These are phyloP conservation scores for Halcyon leucocephala DNA, from an alignment of 2,797 vertebrate species.

Conservation along the genomic window DNA sequence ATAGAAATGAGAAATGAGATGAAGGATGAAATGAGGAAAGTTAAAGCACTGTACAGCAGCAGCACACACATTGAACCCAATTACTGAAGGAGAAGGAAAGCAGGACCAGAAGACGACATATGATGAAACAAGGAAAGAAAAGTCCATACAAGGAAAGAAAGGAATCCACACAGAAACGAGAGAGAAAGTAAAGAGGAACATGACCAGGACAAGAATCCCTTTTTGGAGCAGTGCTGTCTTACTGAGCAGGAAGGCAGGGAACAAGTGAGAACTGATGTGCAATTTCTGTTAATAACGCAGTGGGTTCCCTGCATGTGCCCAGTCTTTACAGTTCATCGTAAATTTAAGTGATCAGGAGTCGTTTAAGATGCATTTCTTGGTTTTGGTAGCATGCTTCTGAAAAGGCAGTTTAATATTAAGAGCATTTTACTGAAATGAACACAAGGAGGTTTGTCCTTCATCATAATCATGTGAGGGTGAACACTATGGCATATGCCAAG, in stretches of 20 bases:
- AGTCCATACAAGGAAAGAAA: not conserved
- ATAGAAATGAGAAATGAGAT: not conserved
- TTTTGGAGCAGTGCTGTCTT: not conserved
- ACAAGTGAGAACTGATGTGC: not conserved
- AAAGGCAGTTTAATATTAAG: not conserved
- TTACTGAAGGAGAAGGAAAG: not conserved
- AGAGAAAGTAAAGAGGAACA: not conserved
- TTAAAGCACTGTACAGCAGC: not conserved
- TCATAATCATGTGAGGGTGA: not conserved
- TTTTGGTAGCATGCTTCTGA: not conserved
- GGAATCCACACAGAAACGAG: not conserved
- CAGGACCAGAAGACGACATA: not conserved
- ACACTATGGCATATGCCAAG: not conserved
- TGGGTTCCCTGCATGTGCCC: not conserved
- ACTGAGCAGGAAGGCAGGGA: not conserved
- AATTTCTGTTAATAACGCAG: not conserved
- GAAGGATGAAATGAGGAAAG: not conserved
- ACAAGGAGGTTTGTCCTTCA: not conserved
- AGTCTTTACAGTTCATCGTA: not conserved
- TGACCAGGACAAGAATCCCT: not conserved
- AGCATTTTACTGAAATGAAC: not conserved
- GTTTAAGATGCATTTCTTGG: not conserved
- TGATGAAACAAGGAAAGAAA: not conserved
- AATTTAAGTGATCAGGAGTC: not conserved
- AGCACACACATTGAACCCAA: not conserved